These are phyloP conservation scores for Varecia variegata DNA, from an alignment of 2,797 vertebrate species.

Conservation along the genomic window DNA sequence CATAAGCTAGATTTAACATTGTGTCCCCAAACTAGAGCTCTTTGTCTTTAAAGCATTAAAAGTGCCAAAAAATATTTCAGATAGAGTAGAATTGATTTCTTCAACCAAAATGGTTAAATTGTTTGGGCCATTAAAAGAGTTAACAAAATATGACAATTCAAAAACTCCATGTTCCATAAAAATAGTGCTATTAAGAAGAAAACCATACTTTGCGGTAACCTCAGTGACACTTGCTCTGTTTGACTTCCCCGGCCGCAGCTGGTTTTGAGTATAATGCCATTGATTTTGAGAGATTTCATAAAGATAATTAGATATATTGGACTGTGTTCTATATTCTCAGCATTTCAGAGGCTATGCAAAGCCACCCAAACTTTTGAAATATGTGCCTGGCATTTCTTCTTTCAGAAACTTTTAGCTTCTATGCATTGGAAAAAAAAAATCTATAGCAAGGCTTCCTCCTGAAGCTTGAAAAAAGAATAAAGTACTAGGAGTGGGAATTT, in stretches of 20 bases:
- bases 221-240: slow-evolving; percentile 56
- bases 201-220: slow-evolving; percentile 50
- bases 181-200: slow-evolving; percentile 64
- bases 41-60: not conserved
- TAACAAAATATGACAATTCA: slow-evolving; percentile 62
- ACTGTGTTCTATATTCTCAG: slow-evolving; percentile 63
- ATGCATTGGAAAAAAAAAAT: not conserved
- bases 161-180: slow-evolving; percentile 60
- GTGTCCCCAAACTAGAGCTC: not conserved
- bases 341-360: slow-evolving; percentile 69
- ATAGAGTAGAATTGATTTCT: slow-evolving; percentile 45
- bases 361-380: slow-evolving; percentile 67
- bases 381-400: slow-evolving; percentile 45
- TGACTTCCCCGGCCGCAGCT: slow-evolving; percentile 61
- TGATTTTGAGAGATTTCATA: slow-evolving; percentile 78
- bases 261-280: slow-evolving; percentile 70
- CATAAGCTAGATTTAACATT: not conserved
- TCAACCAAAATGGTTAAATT: slow-evolving; percentile 28
- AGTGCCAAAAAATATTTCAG: not conserved
- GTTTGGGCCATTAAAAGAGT: slow-evolving; percentile 54
- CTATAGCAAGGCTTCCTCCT: slow-evolving; percentile 14
- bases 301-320: slow-evolving; percentile 78
- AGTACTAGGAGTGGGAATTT: not conserved
- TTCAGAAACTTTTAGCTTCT: slow-evolving; percentile 53
- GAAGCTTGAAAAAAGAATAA: slow-evolving; percentile 26